A percentile compares a stretch with the other conserved stretches of the same genome.
Evolutionary conservation across 2,888 invertebrate species (phyloP).

Genomic region (Amphipyra berbera): DNA sequence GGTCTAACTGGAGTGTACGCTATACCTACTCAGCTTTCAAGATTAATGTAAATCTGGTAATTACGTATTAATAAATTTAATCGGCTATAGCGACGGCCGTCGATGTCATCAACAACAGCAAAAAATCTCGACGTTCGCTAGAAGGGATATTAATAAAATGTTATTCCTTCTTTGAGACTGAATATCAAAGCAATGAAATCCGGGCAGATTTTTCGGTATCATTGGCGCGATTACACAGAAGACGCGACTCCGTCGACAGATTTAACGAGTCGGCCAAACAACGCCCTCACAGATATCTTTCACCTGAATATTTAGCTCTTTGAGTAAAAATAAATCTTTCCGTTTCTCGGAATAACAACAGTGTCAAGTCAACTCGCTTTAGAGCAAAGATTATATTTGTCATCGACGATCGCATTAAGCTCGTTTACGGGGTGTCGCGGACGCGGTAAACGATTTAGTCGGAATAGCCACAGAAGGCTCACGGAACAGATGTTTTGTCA

Average conservation of each 20-base stretch:
- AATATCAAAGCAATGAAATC: slow-evolving; percentile 84
- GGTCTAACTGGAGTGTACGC: slow-evolving; percentile 46
- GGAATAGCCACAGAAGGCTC: slow-evolving; percentile 71
- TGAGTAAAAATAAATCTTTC: slow-evolving; percentile 88
- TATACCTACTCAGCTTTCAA: slow-evolving; percentile 16
- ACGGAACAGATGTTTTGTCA: slow-evolving; percentile 85
- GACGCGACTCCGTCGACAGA: slow-evolving; percentile 79
- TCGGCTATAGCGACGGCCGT: slow-evolving; percentile 12
- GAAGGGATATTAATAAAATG: slow-evolving; percentile 73
- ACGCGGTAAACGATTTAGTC: slow-evolving; percentile 82
- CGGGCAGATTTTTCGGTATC: slow-evolving; percentile 84
- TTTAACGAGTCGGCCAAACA: slow-evolving; percentile 84
- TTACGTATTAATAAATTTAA: slow-evolving; percentile 22
- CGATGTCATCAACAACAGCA: slow-evolving; percentile 28
- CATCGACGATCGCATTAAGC: slow-evolving; percentile 84
- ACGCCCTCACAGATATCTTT: slow-evolving; percentile 86
- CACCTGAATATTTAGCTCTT: slow-evolving; percentile 89
- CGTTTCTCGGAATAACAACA: slow-evolving; percentile 88
- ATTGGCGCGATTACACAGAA: slow-evolving; percentile 88
- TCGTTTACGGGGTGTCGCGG: slow-evolving; percentile 82
- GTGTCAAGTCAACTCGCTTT: slow-evolving; percentile 86
- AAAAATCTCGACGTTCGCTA: slow-evolving; percentile 36
- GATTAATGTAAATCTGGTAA: slow-evolving; percentile 22
- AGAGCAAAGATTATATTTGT: slow-evolving; percentile 89
- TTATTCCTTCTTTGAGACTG: slow-evolving; percentile 83